Evolutionary conservation across 2,113 vertebrate genomes (phyloP), one percentile per base, ranked within the genome.

Genomic region (Proteles cristata): DNA sequence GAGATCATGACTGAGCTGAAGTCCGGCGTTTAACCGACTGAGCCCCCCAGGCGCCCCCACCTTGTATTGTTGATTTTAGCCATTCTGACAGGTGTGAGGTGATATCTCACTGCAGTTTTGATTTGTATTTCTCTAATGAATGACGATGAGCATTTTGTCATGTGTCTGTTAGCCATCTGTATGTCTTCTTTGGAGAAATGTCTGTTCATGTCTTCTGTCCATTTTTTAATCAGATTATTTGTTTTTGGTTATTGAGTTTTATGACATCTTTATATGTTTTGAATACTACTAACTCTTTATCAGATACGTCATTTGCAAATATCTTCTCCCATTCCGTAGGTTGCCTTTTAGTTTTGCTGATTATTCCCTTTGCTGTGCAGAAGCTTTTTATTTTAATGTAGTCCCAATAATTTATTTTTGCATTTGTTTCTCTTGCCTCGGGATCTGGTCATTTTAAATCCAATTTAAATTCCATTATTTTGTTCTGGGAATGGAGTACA

Each of bases 381-480:
- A 43, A 48, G 73, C 73, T 76, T 76, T 76, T 48, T 76, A 76
- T 76, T 76, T 45, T 45, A 25, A 76, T 76, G 73, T 9, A 76
- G 39, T 45, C 73, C 39, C 73, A 45, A 45, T 28, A 76, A 43
- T 76, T 76, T 48, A 76, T 76, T 31, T 76, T 76, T 76, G 25
- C 73, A 16, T 48, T 76, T 28, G 73, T 76, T 76, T 76, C 73
- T 39, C 73, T 76, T 76, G 73, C 73, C 25, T 76, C 73, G 9
- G 73, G 73, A 76, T 76, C 43, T 76, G 73, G 73, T 76, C 73
- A 48, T 76, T 82, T 82, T 17, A 74, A 95, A 94, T 58, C 66
- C 93, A 89, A 65, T 92, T 86, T 85, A 48, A 81, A 39, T 66
- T 83, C 93, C 66, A 65, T 77, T 93, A 77, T 95, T 94, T 89